Evolutionary conservation across 2,113 vertebrate species (phyloP).

Genomic region (Cyphomyrus discorhynchus): DNA sequence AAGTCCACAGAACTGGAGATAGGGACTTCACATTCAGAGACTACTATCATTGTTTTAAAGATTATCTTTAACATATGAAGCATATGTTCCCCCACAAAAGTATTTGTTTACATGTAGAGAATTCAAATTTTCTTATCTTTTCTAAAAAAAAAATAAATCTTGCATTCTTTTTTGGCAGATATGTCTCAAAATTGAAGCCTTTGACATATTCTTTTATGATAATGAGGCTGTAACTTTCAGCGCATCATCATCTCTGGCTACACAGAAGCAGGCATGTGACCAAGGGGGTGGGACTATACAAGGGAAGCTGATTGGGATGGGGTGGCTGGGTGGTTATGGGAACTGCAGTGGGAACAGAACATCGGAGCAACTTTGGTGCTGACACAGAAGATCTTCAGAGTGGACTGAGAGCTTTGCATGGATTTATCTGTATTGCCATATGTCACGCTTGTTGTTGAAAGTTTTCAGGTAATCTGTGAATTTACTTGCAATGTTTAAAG

Average conservation of each 20-base stretch:
- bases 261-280: neutral
- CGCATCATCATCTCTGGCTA: neutral
- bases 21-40: neutral
- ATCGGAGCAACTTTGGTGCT: neutral
- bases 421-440: neutral
- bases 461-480: constrained; percentile 1
- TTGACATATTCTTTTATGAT: neutral
- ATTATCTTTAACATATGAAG: neutral
- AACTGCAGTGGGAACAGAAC: neutral
- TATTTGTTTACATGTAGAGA: neutral
- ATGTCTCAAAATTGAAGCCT: neutral
- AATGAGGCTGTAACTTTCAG: neutral
- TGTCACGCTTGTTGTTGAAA: neutral
- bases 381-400: neutral
- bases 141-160: neutral
- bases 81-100: neutral
- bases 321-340: neutral
- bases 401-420: neutral
- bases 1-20: neutral
- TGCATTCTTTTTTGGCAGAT: neutral
- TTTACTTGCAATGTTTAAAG: neutral
- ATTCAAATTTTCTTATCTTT: neutral
- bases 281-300: neutral
- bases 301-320: neutral
- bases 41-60: neutral